Percentiles rank a stretch among this genome's conserved stretches.
Conservation (phyloP, 2,888 invertebrate genomes). For the Sphaerophoria taeniata region DNA sequence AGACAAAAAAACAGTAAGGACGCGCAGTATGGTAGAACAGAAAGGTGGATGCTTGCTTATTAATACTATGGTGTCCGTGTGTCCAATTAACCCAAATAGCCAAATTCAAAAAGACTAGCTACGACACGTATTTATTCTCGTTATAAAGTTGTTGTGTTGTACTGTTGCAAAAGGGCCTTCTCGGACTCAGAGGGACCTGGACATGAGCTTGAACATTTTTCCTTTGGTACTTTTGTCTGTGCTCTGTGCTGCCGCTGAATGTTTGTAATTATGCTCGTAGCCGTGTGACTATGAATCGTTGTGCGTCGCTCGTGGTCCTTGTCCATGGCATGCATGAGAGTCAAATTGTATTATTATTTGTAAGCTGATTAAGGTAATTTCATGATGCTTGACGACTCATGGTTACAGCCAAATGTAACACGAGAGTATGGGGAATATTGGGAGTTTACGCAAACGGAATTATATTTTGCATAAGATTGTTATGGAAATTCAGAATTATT, state of each 20-base stretch:
- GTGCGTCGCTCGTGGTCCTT: neutral
- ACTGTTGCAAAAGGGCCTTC: no score
- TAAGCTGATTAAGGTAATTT: constrained; percentile 36
- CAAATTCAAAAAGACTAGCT: constrained; percentile 15
- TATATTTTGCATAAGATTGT: constrained; percentile 31
- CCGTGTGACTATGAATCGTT: neutral
- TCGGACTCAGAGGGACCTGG: neutral
- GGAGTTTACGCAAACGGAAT: constrained; percentile 22
- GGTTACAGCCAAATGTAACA: neutral
- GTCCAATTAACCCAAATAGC: constrained; percentile 37
- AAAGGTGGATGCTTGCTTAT: neutral
- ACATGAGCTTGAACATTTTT: constrained; percentile 8
- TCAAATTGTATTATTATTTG: constrained; percentile 35
- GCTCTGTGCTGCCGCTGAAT: neutral
- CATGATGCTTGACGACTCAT: constrained; percentile 23
- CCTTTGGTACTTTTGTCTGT: neutral
- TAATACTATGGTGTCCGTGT: constrained; percentile 34
- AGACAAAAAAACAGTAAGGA: no score
- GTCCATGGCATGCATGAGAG: neutral
- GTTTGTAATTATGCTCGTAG: neutral
- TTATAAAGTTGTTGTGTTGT: constrained; percentile 12
- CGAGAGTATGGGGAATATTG: neutral
- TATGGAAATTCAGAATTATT: constrained; percentile 29
- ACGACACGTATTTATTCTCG: constrained; percentile 29
- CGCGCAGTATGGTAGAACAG: no score